Conservation (phyloP, 2,888 invertebrate genomes). For the Tanypteryx hageni region DNA sequence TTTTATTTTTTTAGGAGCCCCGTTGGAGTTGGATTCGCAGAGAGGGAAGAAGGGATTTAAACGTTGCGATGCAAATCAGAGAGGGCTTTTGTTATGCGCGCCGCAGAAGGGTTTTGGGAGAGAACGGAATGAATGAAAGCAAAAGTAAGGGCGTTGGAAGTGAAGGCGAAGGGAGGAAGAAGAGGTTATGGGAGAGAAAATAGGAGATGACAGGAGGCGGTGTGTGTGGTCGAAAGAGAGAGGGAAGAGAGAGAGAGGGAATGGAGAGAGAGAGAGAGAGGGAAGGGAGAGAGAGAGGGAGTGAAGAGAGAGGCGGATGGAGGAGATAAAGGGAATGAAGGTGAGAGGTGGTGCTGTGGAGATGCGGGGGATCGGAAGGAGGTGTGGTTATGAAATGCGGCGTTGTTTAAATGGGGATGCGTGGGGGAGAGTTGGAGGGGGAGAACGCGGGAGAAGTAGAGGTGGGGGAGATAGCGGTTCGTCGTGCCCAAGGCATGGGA, state of each 20-base stretch:
- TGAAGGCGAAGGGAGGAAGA: background rate
- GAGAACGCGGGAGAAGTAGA: background rate
- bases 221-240: too few species aligned
- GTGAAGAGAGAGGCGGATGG: too few species aligned
- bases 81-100: background rate
- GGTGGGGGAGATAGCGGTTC: background rate
- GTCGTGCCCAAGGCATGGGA: background rate
- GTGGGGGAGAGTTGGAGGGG: background rate
- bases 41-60: conserved; percentile 12
- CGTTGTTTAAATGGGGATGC: background rate
- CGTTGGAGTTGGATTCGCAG: background rate
- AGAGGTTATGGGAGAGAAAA: background rate
- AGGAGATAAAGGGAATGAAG: too few species aligned
- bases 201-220: too few species aligned
- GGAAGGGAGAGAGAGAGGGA: too few species aligned
- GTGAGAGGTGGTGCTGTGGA: background rate
- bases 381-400: too few species aligned
- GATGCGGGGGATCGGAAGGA: background rate
- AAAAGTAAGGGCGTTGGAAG: background rate
- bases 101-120: background rate
- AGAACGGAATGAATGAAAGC: background rate
- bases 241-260: too few species aligned
- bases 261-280: too few species aligned
- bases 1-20: conserved; percentile 7
- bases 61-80: background rate